Conservation (phyloP, 2,888 invertebrate species). For the Ligdia adustata region DNA sequence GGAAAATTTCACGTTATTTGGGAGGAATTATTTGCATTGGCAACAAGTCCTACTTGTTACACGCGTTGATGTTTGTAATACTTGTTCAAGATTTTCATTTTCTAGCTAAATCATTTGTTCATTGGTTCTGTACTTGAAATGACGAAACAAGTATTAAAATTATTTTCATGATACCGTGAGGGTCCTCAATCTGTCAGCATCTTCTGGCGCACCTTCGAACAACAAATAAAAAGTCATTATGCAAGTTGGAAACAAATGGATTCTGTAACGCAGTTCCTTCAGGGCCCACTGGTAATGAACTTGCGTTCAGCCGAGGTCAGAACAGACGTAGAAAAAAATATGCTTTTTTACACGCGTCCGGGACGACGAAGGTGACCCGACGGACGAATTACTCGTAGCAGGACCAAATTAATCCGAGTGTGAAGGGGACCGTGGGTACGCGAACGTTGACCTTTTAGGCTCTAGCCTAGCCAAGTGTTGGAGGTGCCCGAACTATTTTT, state of each 20-base stretch:
- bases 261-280: constrained; percentile 15
- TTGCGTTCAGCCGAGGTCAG: constrained; percentile 24
- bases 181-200: too few species aligned
- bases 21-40: too few species aligned
- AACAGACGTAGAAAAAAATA: constrained; percentile 16
- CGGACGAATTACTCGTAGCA: too few species aligned
- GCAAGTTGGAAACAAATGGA: constrained; percentile 22
- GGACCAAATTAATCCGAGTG: constrained; percentile 42
- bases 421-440: constrained; percentile 49
- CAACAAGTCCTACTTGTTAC: too few species aligned
- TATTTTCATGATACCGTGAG: too few species aligned
- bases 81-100: too few species aligned
- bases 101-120: too few species aligned
- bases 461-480: constrained; percentile 28
- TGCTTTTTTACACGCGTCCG: constrained; percentile 29
- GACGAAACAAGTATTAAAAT: too few species aligned
- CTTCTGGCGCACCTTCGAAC: not conserved
- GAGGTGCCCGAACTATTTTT: constrained; percentile 24
- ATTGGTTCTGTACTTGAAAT: too few species aligned
- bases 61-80: too few species aligned
- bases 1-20: too few species aligned
- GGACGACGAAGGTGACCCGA: constrained; percentile 47
- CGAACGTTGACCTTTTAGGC: constrained; percentile 43
- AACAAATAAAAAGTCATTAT: constrained; percentile 13
- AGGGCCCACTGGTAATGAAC: constrained; percentile 24